Conservation (phyloP, 1,140 invertebrate genomes). For the Laupala kohalensis region DNA sequence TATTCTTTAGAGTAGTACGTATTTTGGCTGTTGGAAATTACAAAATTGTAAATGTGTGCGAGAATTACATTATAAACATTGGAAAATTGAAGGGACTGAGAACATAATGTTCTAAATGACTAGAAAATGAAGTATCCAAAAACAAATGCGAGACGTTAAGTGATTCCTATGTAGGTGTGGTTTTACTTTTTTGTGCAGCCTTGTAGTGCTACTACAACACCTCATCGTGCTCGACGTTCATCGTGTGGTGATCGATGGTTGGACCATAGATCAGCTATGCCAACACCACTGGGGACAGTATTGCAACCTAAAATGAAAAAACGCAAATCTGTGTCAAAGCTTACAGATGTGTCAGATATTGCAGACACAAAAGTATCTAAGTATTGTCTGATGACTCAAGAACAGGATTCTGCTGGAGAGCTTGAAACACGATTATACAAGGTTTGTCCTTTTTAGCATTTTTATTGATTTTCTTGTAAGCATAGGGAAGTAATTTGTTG, state of each 20-base stretch:
- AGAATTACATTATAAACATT: too few relatives aligned
- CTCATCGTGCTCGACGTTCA: conserved; percentile 65
- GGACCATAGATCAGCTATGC: conserved; percentile 68
- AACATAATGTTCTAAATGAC: too few relatives aligned
- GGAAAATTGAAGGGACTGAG: too few relatives aligned
- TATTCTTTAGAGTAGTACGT: too few relatives aligned
- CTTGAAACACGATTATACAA: conserved; percentile 88
- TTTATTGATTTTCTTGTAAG: too few relatives aligned
- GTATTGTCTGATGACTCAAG: conserved; percentile 84
- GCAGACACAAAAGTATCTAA: conserved; percentile 61
- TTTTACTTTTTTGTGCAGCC: not conserved
- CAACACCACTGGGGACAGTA: conserved; percentile 67
- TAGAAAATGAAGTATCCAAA: too few relatives aligned
- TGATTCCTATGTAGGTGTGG: too few relatives aligned
- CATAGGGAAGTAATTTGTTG: too few relatives aligned
- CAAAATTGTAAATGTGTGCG: too few relatives aligned
- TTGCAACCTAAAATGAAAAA: conserved; percentile 70
- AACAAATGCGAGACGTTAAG: too few relatives aligned
- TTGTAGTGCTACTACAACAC: conserved; percentile 25
- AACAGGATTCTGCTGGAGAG: conserved; percentile 79
- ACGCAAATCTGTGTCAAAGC: conserved; percentile 69
- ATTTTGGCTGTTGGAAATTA: too few relatives aligned
- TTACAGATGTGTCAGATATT: conserved; percentile 56
- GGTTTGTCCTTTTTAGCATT: conserved; percentile 29
- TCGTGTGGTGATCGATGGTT: conserved; percentile 65